These are phyloP conservation scores for Gorsachius magnificus DNA, from an alignment of 2,797 vertebrate species.

Conservation along the genomic window DNA sequence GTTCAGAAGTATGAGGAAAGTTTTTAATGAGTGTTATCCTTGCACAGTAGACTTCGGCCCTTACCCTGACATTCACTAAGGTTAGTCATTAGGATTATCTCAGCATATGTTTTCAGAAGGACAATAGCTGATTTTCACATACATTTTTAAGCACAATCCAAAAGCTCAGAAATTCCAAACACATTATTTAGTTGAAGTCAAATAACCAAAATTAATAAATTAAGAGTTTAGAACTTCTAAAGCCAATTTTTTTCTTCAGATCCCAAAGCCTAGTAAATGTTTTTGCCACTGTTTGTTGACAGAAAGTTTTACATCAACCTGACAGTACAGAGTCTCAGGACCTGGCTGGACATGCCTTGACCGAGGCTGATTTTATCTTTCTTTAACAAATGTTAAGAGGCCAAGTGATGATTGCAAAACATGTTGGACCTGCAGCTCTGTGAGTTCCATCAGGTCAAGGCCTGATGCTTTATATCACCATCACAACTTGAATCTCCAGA, in stretches of 20 bases:
- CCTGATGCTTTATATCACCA: background rate
- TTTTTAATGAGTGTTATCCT: background rate
- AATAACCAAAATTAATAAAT: background rate
- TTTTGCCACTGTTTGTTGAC: background rate
- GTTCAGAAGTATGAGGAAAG: background rate
- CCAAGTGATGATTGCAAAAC: background rate
- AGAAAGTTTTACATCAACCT: background rate
- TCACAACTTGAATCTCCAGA: background rate
- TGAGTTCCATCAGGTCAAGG: background rate
- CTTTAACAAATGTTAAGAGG: background rate
- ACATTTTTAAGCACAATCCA: fast-evolving
- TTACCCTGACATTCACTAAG: background rate
- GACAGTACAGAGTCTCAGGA: background rate
- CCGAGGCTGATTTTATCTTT: background rate
- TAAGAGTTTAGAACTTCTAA: background rate
- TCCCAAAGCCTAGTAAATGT: background rate
- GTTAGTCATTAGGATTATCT: background rate
- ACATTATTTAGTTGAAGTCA: background rate
- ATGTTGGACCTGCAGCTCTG: background rate
- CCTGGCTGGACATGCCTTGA: background rate
- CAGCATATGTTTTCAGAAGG: background rate
- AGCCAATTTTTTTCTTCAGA: background rate
- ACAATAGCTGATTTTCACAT: background rate
- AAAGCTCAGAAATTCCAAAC: background rate
- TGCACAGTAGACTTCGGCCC: background rate